Base-by-base conservation (phyloP, 2,113 vertebrate species). In the Proteles cristata region DNA sequence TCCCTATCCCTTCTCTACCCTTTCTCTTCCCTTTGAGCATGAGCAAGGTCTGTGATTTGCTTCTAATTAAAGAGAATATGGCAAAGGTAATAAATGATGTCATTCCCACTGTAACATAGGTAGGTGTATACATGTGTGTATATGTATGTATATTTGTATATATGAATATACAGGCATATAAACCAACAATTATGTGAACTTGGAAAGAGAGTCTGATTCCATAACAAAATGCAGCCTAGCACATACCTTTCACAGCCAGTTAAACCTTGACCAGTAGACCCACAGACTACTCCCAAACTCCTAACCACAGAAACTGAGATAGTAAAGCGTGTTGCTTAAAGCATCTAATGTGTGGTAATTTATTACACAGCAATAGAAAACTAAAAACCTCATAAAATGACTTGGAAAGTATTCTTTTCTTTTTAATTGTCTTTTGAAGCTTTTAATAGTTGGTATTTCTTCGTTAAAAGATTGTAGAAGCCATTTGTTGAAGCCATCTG, bases 381-480 rank as follows among this genome's bases (percentile, higher is more conserved):
- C 2, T n/a, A 90, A 80, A 19, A 2, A 74, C 4, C 23, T 87
- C 68, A 76, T 87, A 81, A 87, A 81, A 87, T 3, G 66, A 73
- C 61, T 43, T 92, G 19, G 6, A 7, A 58, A 81, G 48, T 48
- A 14, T 3, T 53, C 35, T 63, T 77, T 85, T 82, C 14, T 39
- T 81, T 84, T 63, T 53, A 89, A 43, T 39, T 39, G 61, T 77
- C 33, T 88, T 63, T 66, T 66, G 85, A 65, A 89, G 31, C 25
- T 89, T 73, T 84, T 93, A 93, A 81, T 66, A 90, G 43, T n/a
- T 84, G 55, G 35, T 74, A 58, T 93, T 73, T 45, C 19, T 96
- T 86, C 33, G 15, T 93, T 85, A 84, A 92, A 88, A 35, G 28
- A 55, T 19, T 31, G 33, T 73, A 74, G 31, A 73, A 73, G 48